Evolutionary conservation across 2,113 vertebrate genomes (phyloP).

Genomic region (Cheirogaleus medius): DNA sequence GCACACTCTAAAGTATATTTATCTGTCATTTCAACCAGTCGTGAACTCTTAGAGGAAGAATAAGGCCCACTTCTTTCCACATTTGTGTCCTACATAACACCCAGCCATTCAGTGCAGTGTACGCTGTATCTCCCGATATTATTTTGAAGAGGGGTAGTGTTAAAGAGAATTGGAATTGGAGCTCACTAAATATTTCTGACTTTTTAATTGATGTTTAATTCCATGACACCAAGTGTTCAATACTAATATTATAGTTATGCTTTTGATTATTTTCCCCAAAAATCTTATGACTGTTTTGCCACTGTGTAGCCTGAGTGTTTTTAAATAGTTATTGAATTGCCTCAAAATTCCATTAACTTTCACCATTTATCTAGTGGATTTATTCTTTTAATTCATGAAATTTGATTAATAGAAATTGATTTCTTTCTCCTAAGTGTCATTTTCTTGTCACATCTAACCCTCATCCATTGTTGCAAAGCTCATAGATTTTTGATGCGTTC

Average conservation of each 20-base stretch:
- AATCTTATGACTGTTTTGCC: neutral
- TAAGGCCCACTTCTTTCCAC: neutral
- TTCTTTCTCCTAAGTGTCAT: slow-evolving; percentile 58
- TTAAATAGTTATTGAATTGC: slow-evolving; percentile 60
- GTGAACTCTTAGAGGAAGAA: neutral
- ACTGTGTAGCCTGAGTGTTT: neutral
- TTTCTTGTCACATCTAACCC: slow-evolving; percentile 48
- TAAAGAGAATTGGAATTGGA: neutral
- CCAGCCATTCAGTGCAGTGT: neutral
- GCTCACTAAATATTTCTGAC: neutral
- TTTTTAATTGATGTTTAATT: slow-evolving; percentile 32
- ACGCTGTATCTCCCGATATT: neutral
- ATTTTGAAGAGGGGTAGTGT: neutral
- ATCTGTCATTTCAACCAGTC: neutral
- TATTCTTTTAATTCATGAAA: slow-evolving; percentile 67
- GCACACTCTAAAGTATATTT: neutral
- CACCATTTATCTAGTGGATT: slow-evolving; percentile 54
- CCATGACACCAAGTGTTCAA: neutral
- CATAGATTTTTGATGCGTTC: neutral
- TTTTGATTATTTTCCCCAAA: neutral
- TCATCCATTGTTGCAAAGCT: slow-evolving; percentile 27
- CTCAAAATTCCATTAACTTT: slow-evolving; percentile 63
- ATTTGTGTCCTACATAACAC: neutral
- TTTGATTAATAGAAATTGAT: slow-evolving; percentile 73
- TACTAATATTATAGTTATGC: slow-evolving; percentile 7